phyloP scores from a whole-genome alignment of 1,140 invertebrate genomes.

The Nylanderia fulva region DNA sequence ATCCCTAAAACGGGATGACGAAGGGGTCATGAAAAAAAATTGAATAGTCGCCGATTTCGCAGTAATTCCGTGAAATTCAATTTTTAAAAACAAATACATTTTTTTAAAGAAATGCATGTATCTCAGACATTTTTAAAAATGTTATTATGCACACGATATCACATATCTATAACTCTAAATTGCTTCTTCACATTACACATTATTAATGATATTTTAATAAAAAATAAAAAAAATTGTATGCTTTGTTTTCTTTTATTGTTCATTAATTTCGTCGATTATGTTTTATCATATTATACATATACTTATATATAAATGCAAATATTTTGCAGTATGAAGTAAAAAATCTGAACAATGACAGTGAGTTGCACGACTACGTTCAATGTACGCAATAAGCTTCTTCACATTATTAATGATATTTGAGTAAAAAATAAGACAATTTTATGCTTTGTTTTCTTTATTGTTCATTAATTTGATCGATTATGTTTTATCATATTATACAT shows the following conservation, averaged over 20 bases:
- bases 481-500: not conserved
- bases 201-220: not conserved
- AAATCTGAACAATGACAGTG: not conserved
- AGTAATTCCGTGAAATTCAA: constrained; percentile 22
- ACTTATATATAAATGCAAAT: no score
- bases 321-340: not conserved
- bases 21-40: constrained; percentile 21
- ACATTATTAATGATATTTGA: not conserved
- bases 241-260: not conserved
- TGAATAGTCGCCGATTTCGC: constrained; percentile 11
- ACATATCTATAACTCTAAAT: not conserved
- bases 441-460: not conserved
- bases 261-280: no score
- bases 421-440: constrained; percentile 6
- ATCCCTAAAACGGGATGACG: constrained; percentile 34
- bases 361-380: not conserved
- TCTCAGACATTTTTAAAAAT: not conserved
- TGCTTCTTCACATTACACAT: not conserved
- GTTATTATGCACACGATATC: no score
- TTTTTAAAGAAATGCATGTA: not conserved
- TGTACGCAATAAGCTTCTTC: not conserved
- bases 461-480: not conserved
- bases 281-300: not conserved
- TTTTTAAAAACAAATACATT: not conserved
- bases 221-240: constrained; percentile 3